Evolutionary conservation across 2,888 invertebrate genomes (phyloP).

Genomic region (Drosophila paramelanica): DNA sequence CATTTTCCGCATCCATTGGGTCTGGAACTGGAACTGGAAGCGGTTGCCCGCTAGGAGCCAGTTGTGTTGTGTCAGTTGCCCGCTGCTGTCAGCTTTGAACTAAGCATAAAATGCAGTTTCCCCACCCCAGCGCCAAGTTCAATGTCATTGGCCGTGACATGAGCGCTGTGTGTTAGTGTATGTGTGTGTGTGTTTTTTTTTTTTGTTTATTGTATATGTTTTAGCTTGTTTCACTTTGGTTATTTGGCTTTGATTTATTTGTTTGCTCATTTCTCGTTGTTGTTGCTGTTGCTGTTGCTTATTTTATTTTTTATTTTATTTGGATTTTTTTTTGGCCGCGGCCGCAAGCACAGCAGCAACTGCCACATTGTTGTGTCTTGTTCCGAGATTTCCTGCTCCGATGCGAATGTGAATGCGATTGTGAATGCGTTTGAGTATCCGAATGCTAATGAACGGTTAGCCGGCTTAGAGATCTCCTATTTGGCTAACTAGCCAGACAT

Average conservation of each 20-base stretch:
- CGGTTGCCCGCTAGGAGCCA: constrained; percentile 3
- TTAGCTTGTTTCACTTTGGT: constrained; percentile 19
- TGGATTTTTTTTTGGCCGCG: constrained; percentile 5
- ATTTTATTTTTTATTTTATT: constrained; percentile 40
- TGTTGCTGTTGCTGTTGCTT: constrained; percentile 5
- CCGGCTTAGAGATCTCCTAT: neutral
- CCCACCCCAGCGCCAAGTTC: constrained; percentile 54
- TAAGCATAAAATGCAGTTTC: neutral
- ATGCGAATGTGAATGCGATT: constrained; percentile 12
- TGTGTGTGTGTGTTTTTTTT: neutral
- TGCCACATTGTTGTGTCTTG: constrained; percentile 32
- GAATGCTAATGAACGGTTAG: constrained; percentile 30
- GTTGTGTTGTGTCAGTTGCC: constrained; percentile 6
- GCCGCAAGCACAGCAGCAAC: constrained; percentile 4
- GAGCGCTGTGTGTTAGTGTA: constrained; percentile 5
- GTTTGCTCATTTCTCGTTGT: constrained; percentile 2
- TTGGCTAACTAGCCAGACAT: constrained; percentile 23
- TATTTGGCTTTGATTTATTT: constrained; percentile 41
- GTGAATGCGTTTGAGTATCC: neutral
- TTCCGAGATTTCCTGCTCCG: constrained; percentile 51
- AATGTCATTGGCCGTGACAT: constrained; percentile 70
- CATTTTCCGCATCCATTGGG: constrained; percentile 35
- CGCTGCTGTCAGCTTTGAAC: neutral
- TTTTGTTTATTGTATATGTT: neutral
- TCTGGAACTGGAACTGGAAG: constrained; percentile 25